These are phyloP conservation scores for Cosmopolites sordidus DNA, from an alignment of 2,888 invertebrate species.

Conservation along the genomic window DNA sequence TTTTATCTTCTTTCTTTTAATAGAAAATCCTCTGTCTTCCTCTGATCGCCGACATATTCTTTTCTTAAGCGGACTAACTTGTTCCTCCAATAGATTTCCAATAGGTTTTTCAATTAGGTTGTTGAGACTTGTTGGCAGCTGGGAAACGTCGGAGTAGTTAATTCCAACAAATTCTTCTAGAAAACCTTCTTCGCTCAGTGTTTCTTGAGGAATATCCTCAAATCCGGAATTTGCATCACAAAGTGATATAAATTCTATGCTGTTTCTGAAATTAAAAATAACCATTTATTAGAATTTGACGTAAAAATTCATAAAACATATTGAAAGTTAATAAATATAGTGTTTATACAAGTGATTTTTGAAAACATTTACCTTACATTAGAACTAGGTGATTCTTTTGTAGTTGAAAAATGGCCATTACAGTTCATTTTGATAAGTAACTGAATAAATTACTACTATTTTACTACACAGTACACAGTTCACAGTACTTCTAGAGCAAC, in stretches of 20 bases:
- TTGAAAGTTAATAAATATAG: too few relatives aligned
- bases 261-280: constrained; percentile 7
- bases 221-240: constrained; percentile 22
- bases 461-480: too few relatives aligned
- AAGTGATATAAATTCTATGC: constrained; percentile 7
- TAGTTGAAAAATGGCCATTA: constrained; percentile 10
- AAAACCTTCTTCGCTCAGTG: constrained; percentile 13
- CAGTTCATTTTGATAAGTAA: constrained; percentile 10
- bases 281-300: too few relatives aligned
- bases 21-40: constrained; percentile 4
- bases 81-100: constrained; percentile 11
- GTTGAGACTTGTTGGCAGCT: constrained; percentile 16
- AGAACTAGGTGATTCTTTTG: background rate
- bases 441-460: too few relatives aligned
- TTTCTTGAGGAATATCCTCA: constrained; percentile 13
- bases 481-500: background rate
- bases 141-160: background rate
- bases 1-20: constrained; percentile 11
- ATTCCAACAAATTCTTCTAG: constrained; percentile 22
- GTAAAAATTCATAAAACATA: too few relatives aligned
- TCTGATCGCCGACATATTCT: constrained; percentile 13
- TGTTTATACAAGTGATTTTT: background rate
- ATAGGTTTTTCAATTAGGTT: constrained; percentile 16
- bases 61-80: constrained; percentile 9
- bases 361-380: constrained; percentile 14